Base-by-base conservation (phyloP, 2,888 invertebrate species). In the Cetonia aurata region DNA sequence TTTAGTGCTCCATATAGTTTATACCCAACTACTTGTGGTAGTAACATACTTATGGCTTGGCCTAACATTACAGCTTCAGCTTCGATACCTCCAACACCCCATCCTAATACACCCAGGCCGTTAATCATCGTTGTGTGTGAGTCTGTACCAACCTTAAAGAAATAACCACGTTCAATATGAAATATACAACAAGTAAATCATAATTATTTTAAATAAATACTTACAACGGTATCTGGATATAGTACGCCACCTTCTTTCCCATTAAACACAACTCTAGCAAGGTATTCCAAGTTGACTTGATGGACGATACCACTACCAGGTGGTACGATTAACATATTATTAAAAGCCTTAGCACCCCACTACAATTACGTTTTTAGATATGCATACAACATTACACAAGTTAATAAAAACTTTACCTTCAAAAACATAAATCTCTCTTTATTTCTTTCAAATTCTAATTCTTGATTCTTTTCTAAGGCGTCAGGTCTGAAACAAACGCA, bases 101-200 rank as follows among this genome's bases (percentile, higher is more conserved):
- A 99, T 0, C 98, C 99, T 3, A 98, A 89, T 1, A 99, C 94
- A 0, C 99, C 98, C 3, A 98, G 89, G 0, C 98, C 98, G 81
- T 98, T 98, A 75, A 99, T 97, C 98, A 99, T 99, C 12, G 99
- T 99, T 1, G 99, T 99, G 81, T 99, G 99, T 0, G 97, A 97
- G 88, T 99, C 99, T 0, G 99, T 99, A 8, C 99, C 99, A 48
- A 99, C 83, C 98, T 73, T 71, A 69, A 77, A 69, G 59, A 48
- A 72, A 67, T 50, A 37, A 53, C 46, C 17, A 55, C 3, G 1
- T 9, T 55, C 8, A 1, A 15, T 25, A 8, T 37, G n/a, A 17
- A 10, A 25, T 46, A 13, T 33, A 56, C 31, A 17, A 53, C 6
- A 60, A 68, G 1, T 37, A 10, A 1, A 9, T 37, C 1, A 37